These are phyloP conservation scores for Heliocidaris erythrogramma DNA, from an alignment of 35 echinoderm and acorn worm species.

Conservation along the genomic window DNA sequence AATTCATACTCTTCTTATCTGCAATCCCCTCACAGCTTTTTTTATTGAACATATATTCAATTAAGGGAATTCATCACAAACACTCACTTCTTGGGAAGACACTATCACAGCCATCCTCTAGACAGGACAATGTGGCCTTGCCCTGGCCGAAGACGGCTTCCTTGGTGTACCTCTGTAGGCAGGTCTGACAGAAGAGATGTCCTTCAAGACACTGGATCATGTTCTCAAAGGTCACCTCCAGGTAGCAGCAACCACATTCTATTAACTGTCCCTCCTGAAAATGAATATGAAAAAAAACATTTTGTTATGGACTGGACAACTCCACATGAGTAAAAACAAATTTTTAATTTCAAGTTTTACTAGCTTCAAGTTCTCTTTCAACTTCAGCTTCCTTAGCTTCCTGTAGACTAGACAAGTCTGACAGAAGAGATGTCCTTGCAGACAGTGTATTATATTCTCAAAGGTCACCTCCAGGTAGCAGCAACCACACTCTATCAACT, in stretches of 20 bases:
- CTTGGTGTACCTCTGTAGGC: constrained; percentile 75
- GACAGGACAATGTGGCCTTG: constrained; percentile 75
- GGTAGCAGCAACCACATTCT: constrained; percentile 88
- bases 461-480: constrained; percentile 79
- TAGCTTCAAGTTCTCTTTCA: too few species aligned
- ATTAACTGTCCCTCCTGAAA: constrained; percentile 71
- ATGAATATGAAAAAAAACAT: not conserved
- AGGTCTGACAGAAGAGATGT: constrained; percentile 80
- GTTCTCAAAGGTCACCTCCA: constrained; percentile 79
- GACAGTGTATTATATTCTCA: constrained; percentile 85
- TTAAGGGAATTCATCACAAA: not conserved
- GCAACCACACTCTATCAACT: constrained; percentile 87
- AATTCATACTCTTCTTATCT: too few species aligned
- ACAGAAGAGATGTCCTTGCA: constrained; percentile 86
- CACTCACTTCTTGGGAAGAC: constrained; percentile 81
- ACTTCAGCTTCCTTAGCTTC: constrained; percentile 15
- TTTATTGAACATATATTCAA: too few species aligned
- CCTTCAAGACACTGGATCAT: constrained; percentile 93
- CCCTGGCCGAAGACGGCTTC: constrained; percentile 81
- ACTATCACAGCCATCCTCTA: constrained; percentile 74
- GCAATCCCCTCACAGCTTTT: too few species aligned
- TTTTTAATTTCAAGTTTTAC: too few species aligned
- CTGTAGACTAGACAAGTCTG: constrained; percentile 58
- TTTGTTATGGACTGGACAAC: too few species aligned
- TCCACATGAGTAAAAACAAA: too few species aligned